phyloP scores from a whole-genome alignment of 2,888 invertebrate species.

The Trachelus iudaicus region DNA sequence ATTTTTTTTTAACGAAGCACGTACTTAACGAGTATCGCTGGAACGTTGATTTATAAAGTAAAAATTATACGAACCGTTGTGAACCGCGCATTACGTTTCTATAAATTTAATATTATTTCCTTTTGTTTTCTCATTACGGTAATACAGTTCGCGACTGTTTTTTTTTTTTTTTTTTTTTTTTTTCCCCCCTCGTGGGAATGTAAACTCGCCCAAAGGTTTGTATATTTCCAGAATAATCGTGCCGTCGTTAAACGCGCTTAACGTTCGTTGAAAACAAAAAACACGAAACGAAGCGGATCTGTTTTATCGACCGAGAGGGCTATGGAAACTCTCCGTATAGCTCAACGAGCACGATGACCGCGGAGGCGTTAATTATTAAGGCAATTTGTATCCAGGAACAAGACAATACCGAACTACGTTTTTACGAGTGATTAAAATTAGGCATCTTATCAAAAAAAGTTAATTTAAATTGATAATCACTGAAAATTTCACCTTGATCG shows the following conservation, averaged over 20 bases:
- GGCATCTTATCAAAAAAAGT: no score
- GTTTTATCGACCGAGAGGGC: background rate
- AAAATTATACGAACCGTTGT: background rate
- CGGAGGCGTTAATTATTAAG: background rate
- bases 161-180: background rate
- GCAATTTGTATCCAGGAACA: background rate
- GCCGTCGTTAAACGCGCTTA: background rate
- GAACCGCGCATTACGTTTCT: background rate
- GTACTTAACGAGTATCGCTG: no score
- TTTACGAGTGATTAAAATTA: background rate
- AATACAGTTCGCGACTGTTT: background rate
- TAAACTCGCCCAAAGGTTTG: background rate
- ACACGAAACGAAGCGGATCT: background rate
- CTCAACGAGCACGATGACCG: background rate
- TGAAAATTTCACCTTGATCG: no score
- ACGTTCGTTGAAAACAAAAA: background rate
- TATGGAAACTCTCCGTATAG: background rate
- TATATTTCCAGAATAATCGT: background rate
- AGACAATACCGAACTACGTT: background rate
- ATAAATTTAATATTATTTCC: background rate
- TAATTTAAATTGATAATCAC: no score
- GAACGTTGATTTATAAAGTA: no score
- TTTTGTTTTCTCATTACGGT: background rate
- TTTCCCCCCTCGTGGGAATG: background rate
- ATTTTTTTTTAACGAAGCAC: no score